Evolutionary conservation across 2,888 invertebrate species (phyloP).

Genomic region (Aethes cnicana): DNA sequence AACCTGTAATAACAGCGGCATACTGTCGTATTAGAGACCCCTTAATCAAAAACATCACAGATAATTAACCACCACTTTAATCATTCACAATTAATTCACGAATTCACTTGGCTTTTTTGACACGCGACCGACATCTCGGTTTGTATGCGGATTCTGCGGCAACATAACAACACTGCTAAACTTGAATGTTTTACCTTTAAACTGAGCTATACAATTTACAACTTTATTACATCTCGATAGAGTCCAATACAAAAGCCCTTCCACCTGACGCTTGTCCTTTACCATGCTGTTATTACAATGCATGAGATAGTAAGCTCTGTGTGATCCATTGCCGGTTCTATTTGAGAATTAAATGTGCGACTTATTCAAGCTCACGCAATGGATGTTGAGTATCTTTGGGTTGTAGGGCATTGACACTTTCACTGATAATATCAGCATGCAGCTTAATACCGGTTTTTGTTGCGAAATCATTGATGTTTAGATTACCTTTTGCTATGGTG

Average conservation of each 20-base stretch:
- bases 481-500: background rate
- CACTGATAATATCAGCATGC: background rate
- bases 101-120: background rate
- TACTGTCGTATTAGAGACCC: slow-evolving; percentile 22
- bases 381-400: background rate
- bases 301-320: no score
- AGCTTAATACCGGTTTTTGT: background rate
- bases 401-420: background rate
- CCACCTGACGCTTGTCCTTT: background rate
- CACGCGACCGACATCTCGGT: background rate
- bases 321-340: slow-evolving; percentile 2
- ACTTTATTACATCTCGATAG: background rate
- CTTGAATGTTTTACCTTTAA: background rate
- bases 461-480: slow-evolving; percentile 1
- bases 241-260: background rate
- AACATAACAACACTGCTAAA: background rate
- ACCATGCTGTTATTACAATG: no score
- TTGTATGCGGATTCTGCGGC: background rate
- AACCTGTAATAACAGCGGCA: slow-evolving; percentile 25
- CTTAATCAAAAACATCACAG: slow-evolving; percentile 18
- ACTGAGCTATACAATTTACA: slow-evolving; percentile 1
- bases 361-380: background rate
- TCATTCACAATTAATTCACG: slow-evolving; percentile 1
- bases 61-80: background rate
- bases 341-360: background rate